Percentiles rank a stretch among this genome's conserved stretches.
phyloP scores from a whole-genome alignment of 2,113 vertebrate genomes.

The Tragelaphus scriptus region DNA sequence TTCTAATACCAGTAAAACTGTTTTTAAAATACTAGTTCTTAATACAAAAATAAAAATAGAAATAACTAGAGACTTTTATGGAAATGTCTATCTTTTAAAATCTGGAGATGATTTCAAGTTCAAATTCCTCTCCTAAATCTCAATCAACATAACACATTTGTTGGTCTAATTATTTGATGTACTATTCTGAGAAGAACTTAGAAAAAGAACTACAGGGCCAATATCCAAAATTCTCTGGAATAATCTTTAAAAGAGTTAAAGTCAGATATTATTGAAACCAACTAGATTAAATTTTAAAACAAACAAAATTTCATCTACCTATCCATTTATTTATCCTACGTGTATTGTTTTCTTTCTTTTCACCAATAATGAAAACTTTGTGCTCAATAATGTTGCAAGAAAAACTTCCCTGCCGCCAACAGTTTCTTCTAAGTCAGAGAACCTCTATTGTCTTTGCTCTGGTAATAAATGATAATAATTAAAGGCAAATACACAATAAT shows the following conservation, averaged over 20 bases:
- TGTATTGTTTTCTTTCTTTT: neutral
- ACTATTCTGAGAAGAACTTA: neutral
- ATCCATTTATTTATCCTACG: neutral
- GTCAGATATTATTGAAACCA: neutral
- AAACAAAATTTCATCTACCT: neutral
- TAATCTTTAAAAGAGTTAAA: neutral
- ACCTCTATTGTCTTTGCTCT: slow-evolving; percentile 88
- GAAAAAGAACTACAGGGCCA: neutral
- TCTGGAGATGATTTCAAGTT: neutral
- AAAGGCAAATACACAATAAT: slow-evolving; percentile 94
- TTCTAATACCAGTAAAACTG: neutral
- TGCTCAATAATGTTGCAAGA: neutral
- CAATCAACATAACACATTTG: neutral
- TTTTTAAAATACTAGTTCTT: neutral
- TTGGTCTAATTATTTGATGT: neutral
- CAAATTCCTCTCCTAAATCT: neutral
- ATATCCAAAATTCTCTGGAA: neutral
- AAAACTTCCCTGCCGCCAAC: slow-evolving; percentile 73
- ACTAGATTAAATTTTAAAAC: neutral
- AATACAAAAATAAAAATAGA: neutral
- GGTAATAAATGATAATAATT: slow-evolving; percentile 95
- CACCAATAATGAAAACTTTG: slow-evolving; percentile 63
- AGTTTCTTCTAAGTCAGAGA: slow-evolving; percentile 78
- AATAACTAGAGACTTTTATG: neutral
- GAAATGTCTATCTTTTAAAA: neutral